Percentiles rank a stretch among this genome's conserved stretches.
phyloP scores from a whole-genome alignment of 2,888 invertebrate genomes.

The Heteromyza rotundicornis region DNA sequence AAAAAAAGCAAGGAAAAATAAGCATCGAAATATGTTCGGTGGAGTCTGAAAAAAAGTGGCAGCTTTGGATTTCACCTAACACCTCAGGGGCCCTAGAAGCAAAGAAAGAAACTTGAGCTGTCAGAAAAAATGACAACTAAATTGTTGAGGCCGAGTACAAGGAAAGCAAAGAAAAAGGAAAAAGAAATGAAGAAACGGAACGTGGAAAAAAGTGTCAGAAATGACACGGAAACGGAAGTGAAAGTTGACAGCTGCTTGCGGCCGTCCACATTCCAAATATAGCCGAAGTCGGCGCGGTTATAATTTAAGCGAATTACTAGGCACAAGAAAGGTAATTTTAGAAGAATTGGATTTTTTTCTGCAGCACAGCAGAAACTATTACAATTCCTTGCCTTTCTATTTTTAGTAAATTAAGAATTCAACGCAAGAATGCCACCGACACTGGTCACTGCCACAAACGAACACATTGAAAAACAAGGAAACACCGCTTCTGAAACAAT shows the following conservation, averaged over 20 bases:
- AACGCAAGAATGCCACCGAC: neutral
- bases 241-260: constrained; percentile 12
- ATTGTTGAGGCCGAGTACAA: neutral
- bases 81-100: neutral
- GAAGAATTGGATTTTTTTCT: neutral
- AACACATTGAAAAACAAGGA: neutral
- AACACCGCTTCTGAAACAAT: neutral
- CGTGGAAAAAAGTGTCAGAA: constrained; percentile 3
- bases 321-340: neutral
- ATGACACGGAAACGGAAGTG: constrained; percentile 8
- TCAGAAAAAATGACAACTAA: constrained; percentile 1
- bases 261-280: no score
- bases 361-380: neutral
- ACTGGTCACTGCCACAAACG: no score
- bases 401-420: no score
- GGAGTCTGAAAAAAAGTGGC: neutral
- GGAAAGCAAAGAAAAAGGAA: no score
- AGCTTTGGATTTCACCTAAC: constrained; percentile 17
- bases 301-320: no score
- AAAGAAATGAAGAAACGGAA: no score
- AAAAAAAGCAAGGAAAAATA: neutral
- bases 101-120: neutral
- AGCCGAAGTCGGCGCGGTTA: no score
- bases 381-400: no score
- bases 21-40: no score